phyloP scores from a whole-genome alignment of 2,113 vertebrate species.

The Channa maculata region DNA sequence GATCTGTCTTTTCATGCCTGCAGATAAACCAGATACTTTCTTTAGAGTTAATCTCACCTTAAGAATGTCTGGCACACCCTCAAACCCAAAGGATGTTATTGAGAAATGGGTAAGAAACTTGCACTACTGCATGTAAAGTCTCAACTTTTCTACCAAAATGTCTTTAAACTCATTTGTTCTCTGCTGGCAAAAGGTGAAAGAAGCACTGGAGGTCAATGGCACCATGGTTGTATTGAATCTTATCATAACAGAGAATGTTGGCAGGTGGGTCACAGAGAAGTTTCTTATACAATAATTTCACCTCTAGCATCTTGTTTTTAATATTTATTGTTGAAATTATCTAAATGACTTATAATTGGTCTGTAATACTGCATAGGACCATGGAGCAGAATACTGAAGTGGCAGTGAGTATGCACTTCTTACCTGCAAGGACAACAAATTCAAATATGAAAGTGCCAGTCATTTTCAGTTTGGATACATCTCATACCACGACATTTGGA shows the following conservation, averaged over 20 bases:
- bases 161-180: background rate
- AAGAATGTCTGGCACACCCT: constrained; percentile 40
- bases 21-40: constrained; percentile 66
- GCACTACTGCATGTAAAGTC: background rate
- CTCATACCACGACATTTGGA: too few species aligned
- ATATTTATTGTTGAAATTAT: background rate
- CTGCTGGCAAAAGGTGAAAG: constrained; percentile 49
- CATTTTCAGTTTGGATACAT: background rate
- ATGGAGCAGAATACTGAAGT: background rate
- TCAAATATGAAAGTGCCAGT: accelerated
- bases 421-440: background rate
- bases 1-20: constrained; percentile 10
- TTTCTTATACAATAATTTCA: background rate
- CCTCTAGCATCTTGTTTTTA: background rate
- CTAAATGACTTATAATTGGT: background rate
- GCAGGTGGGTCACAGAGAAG: constrained; percentile 34
- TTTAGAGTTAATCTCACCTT: constrained; percentile 69
- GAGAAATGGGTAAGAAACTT: constrained; percentile 70
- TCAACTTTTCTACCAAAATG: background rate
- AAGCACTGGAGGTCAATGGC: constrained; percentile 39
- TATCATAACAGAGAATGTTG: background rate
- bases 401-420: constrained; percentile 45
- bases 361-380: constrained; percentile 33
- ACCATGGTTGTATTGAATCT: constrained; percentile 62
- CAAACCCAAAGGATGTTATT: constrained; percentile 45